Conservation (phyloP, 2,888 invertebrate genomes). For the Adineta ricciae region DNA sequence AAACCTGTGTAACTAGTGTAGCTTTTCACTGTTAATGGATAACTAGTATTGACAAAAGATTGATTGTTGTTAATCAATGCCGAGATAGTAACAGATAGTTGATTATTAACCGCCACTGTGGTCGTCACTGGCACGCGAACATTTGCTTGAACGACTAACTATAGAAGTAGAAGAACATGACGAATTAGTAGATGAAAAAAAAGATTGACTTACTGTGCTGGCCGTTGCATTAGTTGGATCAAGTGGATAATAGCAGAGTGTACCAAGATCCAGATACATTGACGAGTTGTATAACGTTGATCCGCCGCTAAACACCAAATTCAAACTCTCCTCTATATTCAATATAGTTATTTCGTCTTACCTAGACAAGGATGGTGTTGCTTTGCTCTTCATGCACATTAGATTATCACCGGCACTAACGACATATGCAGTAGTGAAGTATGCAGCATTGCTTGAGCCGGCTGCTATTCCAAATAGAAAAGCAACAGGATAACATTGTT, state of each 20-base stretch:
- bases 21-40: background rate
- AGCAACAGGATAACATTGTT: background rate
- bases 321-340: no score
- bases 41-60: background rate
- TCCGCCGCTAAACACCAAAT: conserved; percentile 15
- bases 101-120: background rate
- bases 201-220: conserved; percentile 16
- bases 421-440: conserved; percentile 6
- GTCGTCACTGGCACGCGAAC: background rate
- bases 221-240: conserved; percentile 26
- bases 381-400: conserved; percentile 13
- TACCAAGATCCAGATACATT: conserved; percentile 24
- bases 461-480: background rate
- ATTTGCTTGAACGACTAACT: background rate
- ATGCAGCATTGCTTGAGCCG: conserved; percentile 10
- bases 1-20: background rate
- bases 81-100: background rate
- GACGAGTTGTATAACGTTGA: conserved; percentile 17
- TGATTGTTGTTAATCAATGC: background rate
- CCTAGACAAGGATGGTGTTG: background rate
- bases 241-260: conserved; percentile 17
- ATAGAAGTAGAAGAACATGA: no score
- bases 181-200: background rate
- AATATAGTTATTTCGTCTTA: background rate
- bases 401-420: background rate